Evolutionary conservation across 2,113 vertebrate species (phyloP).

Genomic region (Anarrhichthys ocellatus): DNA sequence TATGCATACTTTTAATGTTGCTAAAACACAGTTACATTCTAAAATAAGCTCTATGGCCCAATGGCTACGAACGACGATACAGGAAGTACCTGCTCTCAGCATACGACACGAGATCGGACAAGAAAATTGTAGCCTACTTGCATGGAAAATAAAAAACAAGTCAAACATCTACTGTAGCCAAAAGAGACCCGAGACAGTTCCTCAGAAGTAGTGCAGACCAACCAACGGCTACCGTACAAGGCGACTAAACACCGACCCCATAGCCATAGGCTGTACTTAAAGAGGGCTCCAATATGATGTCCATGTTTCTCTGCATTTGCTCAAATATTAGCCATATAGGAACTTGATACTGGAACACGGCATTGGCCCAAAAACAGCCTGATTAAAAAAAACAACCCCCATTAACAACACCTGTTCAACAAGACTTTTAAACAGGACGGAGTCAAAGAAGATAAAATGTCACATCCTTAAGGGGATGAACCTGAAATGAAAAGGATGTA

Average conservation of each 20-base stretch:
- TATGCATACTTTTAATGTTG: neutral
- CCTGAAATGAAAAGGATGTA: neutral
- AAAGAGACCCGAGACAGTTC: conserved; percentile 23
- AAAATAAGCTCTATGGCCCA: neutral
- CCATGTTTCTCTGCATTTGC: conserved; percentile 3
- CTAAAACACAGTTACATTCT: neutral
- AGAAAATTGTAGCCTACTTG: neutral
- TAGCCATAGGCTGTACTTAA: neutral
- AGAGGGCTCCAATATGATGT: neutral
- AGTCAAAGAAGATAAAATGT: neutral
- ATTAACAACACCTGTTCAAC: conserved; percentile 13
- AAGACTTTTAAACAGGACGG: neutral
- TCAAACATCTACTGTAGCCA: conserved; percentile 18
- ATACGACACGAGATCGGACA: conserved; percentile 15
- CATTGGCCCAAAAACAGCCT: neutral
- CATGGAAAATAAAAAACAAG: conserved; percentile 6
- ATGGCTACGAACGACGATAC: conserved; percentile 6
- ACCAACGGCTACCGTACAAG: neutral
- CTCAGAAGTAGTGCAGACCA: neutral
- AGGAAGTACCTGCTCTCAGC: conserved; percentile 1
- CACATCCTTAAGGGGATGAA: neutral
- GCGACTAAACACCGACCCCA: neutral
- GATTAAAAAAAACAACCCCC: neutral
- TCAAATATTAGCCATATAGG: neutral
- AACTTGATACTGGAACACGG: neutral